Conservation (phyloP, 1,140 invertebrate species). For the Potamilus streckersoni region DNA sequence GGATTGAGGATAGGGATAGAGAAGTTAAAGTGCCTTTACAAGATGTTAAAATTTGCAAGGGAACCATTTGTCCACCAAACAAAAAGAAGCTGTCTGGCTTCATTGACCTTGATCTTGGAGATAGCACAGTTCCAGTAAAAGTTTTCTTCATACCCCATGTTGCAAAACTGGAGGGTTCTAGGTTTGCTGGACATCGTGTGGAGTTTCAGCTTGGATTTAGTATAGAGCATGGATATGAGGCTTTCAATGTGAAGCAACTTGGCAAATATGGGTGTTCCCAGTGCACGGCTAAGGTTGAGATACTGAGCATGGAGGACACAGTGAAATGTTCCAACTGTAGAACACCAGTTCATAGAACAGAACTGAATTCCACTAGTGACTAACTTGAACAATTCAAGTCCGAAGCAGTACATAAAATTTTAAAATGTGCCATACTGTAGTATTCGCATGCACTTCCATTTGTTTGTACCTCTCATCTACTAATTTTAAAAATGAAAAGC, state of each 20-base stretch:
- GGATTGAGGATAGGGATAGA: constrained; percentile 19
- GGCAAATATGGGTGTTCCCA: constrained; percentile 9
- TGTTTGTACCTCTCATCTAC: too few relatives aligned
- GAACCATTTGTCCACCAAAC: constrained; percentile 14
- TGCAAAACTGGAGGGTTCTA: constrained; percentile 2
- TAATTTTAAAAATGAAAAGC: too few relatives aligned
- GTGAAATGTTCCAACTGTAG: neutral
- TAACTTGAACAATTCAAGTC: too few relatives aligned
- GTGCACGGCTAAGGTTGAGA: constrained; percentile 5
- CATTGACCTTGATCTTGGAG: constrained; percentile 18
- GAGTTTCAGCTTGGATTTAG: constrained; percentile 20
- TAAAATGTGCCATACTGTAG: too few relatives aligned
- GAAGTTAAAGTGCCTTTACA: neutral
- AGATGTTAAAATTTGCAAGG: constrained; percentile 14
- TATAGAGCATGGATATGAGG: constrained; percentile 20
- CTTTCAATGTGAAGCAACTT: constrained; percentile 11
- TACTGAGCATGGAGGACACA: constrained; percentile 1
- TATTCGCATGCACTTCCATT: too few relatives aligned
- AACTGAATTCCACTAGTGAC: constrained; percentile 1
- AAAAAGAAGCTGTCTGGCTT: constrained; percentile 10
- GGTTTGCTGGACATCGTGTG: neutral
- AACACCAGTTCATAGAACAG: neutral
- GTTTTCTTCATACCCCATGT: constrained; percentile 8
- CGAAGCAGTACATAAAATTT: too few relatives aligned
- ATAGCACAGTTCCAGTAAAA: neutral